Evolutionary conservation across 2,113 vertebrate genomes (phyloP).

Genomic region (Athene cunicularia): DNA sequence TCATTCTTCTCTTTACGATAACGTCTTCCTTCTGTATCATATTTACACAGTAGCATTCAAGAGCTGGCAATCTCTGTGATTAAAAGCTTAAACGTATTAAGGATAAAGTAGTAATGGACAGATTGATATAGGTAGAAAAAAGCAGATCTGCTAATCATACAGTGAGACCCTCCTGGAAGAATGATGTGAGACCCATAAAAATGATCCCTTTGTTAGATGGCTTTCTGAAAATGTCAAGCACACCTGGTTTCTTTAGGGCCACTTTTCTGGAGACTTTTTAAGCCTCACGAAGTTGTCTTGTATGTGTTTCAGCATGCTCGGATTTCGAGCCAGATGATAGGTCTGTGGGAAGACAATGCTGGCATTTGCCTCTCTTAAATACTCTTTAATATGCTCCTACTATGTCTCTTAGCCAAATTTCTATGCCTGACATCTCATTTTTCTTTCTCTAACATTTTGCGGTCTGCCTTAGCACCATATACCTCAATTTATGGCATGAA

Average conservation of each 20-base stretch:
- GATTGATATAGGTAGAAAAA: neutral
- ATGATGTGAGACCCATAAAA: neutral
- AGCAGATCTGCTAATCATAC: neutral
- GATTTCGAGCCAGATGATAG: neutral
- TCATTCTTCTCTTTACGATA: neutral
- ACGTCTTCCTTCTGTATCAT: neutral
- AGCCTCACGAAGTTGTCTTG: accelerated
- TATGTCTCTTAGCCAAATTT: neutral
- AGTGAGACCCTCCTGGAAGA: neutral
- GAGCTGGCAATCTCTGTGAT: neutral
- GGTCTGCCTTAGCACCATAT: neutral
- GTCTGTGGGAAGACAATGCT: constrained; percentile 8
- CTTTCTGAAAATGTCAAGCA: neutral
- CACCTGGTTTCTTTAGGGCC: neutral
- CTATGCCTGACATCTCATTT: neutral
- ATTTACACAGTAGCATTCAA: neutral
- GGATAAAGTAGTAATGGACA: neutral
- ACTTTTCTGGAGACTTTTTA: neutral
- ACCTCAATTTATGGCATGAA: neutral
- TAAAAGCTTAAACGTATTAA: neutral
- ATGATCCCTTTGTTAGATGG: accelerated
- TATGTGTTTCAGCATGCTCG: neutral
- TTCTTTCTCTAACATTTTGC: neutral
- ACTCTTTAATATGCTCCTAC: constrained; percentile 10
- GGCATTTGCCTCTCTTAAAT: constrained; percentile 6